Base-by-base conservation (phyloP, 2,113 vertebrate species). In the Tupaia chinensis region DNA sequence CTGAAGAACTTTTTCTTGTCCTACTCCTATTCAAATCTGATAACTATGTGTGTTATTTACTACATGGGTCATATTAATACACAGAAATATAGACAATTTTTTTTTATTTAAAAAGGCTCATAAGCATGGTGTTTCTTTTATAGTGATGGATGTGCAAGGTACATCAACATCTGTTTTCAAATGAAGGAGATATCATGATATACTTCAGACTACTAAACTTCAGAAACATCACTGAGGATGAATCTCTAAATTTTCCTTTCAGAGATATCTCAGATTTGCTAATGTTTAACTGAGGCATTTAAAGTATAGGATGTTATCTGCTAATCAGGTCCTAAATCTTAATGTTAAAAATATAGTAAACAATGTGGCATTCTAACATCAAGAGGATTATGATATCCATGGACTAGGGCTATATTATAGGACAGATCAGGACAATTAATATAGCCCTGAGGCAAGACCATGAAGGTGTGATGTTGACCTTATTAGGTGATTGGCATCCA, bases 331-430 rank as follows among this genome's bases (percentile, higher is more conserved):
- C 14, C 65, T 83, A 93, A 87, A 83, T 87, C 2, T 13, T 87
- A 32, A 69, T 79, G 23, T 93, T 65, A 74, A 87, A 93, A 91
- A 73, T 20, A 73, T 7, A 88, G 8, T 68, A 53, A 91, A 56
- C 9, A 79, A 34, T 22, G 7, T 86, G 80, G 29, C 29, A 85
- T 68, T 85, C 20, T 23, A 63, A 53, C 69, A 15, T 86, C 27
- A 77, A 70, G 27, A 90, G 69, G 15, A 72, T 87, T 12, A 32
- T 70, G 12, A 29, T 56, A 70, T 44, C 20, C 76, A n/a, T 90
- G 15, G 22, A 53, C 7, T 17, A 34, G 61, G 44, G 54, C 3
- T 54, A 25, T 14, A 66, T 60, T 69, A 32, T 20, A 94, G 27
- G 13, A 44, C 13, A 81, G 44, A 82, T 9, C 7, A 72, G 56